Percentiles rank a stretch among this genome's conserved stretches.
phyloP scores from a whole-genome alignment of 2,888 invertebrate species.

The Chymomyza procnemis region DNA sequence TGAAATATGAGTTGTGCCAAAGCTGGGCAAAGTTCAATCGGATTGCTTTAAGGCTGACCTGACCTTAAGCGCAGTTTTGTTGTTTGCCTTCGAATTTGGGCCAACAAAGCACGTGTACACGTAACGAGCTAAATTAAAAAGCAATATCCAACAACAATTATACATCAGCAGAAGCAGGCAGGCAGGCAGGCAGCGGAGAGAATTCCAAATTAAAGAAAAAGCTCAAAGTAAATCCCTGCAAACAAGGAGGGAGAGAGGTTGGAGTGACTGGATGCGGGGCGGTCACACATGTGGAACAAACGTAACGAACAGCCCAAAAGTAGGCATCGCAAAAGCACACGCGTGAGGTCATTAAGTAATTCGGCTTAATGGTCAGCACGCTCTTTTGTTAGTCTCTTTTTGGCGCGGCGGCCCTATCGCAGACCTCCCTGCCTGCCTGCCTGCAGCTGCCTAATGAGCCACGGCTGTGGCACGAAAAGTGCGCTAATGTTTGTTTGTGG shows the following conservation, averaged over 20 bases:
- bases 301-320: slow-evolving; percentile 48
- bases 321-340: slow-evolving; percentile 66
- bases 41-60: not conserved
- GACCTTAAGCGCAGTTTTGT: not conserved
- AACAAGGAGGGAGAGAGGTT: not conserved
- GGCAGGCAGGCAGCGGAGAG: not conserved
- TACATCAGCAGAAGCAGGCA: slow-evolving; percentile 36
- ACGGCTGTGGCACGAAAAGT: slow-evolving; percentile 64
- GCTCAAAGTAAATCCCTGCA: slow-evolving; percentile 28
- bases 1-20: not conserved
- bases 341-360: slow-evolving; percentile 71
- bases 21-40: not conserved
- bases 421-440: not conserved
- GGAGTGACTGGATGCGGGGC: not conserved
- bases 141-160: slow-evolving; percentile 70
- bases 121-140: slow-evolving; percentile 69
- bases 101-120: slow-evolving; percentile 43
- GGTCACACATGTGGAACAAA: not conserved
- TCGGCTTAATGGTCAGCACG: slow-evolving; percentile 57
- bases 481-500: slow-evolving; percentile 68
- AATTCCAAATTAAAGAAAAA: slow-evolving; percentile 59
- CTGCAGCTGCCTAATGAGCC: slow-evolving; percentile 57
- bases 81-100: slow-evolving; percentile 4
- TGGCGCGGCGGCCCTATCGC: not conserved
- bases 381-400: not conserved